Evolutionary conservation across 2,888 invertebrate genomes (phyloP).

Genomic region (Lycia hirtaria): DNA sequence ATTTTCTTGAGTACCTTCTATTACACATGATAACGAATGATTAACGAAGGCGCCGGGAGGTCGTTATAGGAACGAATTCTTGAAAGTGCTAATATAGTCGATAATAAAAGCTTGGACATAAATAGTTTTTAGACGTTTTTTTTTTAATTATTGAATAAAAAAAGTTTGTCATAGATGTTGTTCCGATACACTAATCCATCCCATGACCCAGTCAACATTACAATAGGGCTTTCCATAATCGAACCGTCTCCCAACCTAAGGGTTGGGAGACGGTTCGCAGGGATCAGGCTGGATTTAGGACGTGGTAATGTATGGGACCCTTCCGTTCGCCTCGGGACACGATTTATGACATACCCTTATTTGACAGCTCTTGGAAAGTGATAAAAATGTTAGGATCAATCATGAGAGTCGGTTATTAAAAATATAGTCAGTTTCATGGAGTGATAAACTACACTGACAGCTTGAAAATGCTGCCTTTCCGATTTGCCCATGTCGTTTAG

Average conservation of each 20-base stretch:
- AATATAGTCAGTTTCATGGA: slow-evolving; percentile 20
- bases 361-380: slow-evolving; percentile 42
- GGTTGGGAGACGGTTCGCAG: slow-evolving; percentile 36
- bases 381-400: slow-evolving; percentile 40
- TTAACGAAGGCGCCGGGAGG: too few species aligned
- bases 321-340: slow-evolving; percentile 35
- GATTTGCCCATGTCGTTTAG: not conserved
- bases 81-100: too few species aligned
- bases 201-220: slow-evolving; percentile 30
- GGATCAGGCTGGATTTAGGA: slow-evolving; percentile 59
- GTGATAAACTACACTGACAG: slow-evolving; percentile 22
- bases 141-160: too few species aligned
- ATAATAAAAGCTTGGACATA: too few species aligned
- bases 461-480: not conserved
- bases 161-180: not conserved
- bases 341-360: slow-evolving; percentile 43
- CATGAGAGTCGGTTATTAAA: slow-evolving; percentile 27
- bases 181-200: slow-evolving; percentile 12
- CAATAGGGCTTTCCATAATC: slow-evolving; percentile 53
- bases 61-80: too few species aligned
- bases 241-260: slow-evolving; percentile 53
- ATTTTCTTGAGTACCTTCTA: too few species aligned
- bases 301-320: slow-evolving; percentile 54
- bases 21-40: too few species aligned
- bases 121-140: too few species aligned